Evolutionary conservation across 2,888 invertebrate species (phyloP), one percentile per base, ranked within the genome.

Genomic region (Ormyrus rosae): DNA sequence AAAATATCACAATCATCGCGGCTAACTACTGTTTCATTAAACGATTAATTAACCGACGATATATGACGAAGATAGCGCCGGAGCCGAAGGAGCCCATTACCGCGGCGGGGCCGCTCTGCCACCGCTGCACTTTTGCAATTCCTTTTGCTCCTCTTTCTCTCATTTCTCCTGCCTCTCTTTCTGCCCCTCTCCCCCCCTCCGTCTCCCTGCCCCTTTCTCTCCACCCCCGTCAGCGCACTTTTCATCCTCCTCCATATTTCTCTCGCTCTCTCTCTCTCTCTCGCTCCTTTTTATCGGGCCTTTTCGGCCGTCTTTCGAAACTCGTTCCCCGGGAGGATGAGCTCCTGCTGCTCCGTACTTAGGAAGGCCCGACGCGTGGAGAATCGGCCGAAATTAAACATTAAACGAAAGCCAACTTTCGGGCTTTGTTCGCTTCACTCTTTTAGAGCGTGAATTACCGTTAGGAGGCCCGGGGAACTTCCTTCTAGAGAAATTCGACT

Each of bases 21-120:
- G 87, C 88, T 88, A 89, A 89, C 89, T 89, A 89, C 89, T 89
- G 88, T 89, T 89, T 89, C 88, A 88, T 89, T 88, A 86, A 88
- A 88, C 89, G 89, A 89, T 89, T 89, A 89, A 89, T 89, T 73
- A 68, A 74, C 71, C 75, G 58, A 68, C 75, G 72, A 79, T 82
- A 65, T 72, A 77, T 61, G 70, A 67, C 58, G 63, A 58, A 69
- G 78, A 74, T 81, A 78, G 74, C 73, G 65, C 51, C 60, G 74
- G 48, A 19, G n/a, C 55, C 70, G 58, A 53, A 13, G 51, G 13
- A 51, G 60, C n/a, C 78, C 78, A 68, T 73, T 72, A 72, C 61
- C 19, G n/a, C 55, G 46, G 48, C 13, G 46, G 11, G 56, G 11
- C 53, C 34, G 53, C 45, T 48, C 45, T 13, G n/a, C 67, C n/a